Base-by-base conservation (phyloP, 2,797 vertebrate species). In the Syngnathus acus region DNA sequence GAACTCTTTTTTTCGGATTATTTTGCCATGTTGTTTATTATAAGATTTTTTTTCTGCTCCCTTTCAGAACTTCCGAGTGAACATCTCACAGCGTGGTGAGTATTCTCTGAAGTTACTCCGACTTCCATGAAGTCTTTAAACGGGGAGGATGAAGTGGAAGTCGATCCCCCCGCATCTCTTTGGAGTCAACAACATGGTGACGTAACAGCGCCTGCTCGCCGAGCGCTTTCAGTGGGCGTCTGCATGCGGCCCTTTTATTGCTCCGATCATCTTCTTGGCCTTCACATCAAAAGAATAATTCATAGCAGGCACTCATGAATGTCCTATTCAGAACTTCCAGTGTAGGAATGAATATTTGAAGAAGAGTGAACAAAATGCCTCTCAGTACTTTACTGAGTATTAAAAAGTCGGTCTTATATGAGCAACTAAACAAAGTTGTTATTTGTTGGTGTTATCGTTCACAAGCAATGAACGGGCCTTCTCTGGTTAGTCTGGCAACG, bases 61-160 rank as follows among this genome's bases (percentile, higher is more conserved):
- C 67, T 64, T 74, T 63, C 60, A 73, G 72, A 83, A 75, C 80
- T 70, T 77, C 80, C 73, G 37, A 23, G 70, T 61, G 62, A 70
- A 45, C 48, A 62, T 32, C 65, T 60, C 55, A 45, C 53, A 47
- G 76, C 64, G 75, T 40, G 48, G 58, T 45, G 43, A 50, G 43
- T 65, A 69, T 78, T 76, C 64, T 77, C 72, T 45, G 66, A 72
- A 77, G 81, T 69, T 76, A 77, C 72, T 83, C 76, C 83, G 79
- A 78, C 82, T 88, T 90, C 84, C 78, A 78, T 77, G 84, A 90
- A 86, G 79, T 63, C 77, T 70, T 70, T 63, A 65, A 67, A 73
- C 67, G 69, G 26, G 72, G 67, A 38, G 48, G 64, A 73, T 73
- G 9, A 54, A 63, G 63, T 74, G 77, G 63, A 83, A 86, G 67